Evolutionary conservation across 30 jellyfish, hydroid and myxozoan species (phyloP).

Genomic region (Turritopsis dohrnii): DNA sequence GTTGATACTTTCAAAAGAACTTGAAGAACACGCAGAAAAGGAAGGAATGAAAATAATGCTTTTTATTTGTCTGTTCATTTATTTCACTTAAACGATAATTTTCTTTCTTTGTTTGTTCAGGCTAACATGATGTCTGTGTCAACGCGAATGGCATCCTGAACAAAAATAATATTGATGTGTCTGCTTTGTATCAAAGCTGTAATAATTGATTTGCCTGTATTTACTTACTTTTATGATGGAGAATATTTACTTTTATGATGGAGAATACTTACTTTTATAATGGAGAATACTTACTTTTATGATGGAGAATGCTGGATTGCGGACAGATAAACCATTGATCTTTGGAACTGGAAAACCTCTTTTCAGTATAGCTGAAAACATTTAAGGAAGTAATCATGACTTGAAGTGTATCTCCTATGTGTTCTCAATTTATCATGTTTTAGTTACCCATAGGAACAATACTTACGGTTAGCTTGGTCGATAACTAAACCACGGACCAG

Average conservation of each 20-base stretch:
- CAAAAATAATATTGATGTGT: no score
- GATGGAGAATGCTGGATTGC: slow-evolving; percentile 1
- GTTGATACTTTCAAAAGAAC: no score
- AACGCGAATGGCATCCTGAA: neutral
- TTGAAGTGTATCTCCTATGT: neutral
- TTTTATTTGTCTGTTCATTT: neutral
- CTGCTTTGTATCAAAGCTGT: no score
- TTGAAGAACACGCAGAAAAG: no score
- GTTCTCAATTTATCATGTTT: neutral
- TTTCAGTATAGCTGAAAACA: neutral
- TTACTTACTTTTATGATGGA: no score
- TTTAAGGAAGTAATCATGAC: neutral
- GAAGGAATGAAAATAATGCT: no score
- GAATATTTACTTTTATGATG: no score
- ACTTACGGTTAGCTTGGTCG: slow-evolving; percentile 22
- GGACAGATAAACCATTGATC: neutral
- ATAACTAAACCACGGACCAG: slow-evolving; percentile 18
- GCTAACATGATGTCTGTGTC: neutral
- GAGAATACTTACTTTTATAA: slow-evolving; percentile 13
- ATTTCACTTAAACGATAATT: neutral
- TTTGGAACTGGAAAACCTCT: slow-evolving; percentile 19
- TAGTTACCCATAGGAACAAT: neutral
- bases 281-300: slow-evolving; percentile 11
- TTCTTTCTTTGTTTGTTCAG: no score
- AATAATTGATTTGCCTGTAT: no score